phyloP scores from a whole-genome alignment of 2,888 invertebrate genomes.

The Azorinus chamasolen region DNA sequence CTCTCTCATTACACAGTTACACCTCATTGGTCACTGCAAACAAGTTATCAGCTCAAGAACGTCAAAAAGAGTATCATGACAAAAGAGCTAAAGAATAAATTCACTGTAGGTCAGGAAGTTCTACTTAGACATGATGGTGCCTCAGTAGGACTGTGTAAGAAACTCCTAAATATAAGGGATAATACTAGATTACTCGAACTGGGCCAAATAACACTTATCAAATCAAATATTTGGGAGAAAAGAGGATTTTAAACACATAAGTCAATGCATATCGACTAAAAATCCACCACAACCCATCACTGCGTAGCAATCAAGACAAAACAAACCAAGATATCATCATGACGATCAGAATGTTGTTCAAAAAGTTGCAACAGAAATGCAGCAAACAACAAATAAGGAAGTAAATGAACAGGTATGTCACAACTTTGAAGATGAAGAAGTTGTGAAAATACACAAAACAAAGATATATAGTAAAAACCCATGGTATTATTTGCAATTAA shows the following conservation, averaged over 20 bases:
- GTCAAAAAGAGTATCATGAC: conserved; percentile 31
- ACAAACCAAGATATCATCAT: too few species aligned
- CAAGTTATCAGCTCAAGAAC: neutral
- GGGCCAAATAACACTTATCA: conserved; percentile 23
- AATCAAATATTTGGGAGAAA: neutral
- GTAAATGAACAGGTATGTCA: too few species aligned
- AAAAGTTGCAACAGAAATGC: too few species aligned
- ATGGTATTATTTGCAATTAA: too few species aligned
- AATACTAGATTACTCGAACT: conserved; percentile 1
- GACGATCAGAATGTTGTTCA: too few species aligned
- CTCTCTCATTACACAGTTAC: conserved; percentile 1
- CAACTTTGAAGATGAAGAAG: too few species aligned
- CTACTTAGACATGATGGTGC: conserved; percentile 12
- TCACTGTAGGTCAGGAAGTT: conserved; percentile 25
- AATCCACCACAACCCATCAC: too few species aligned
- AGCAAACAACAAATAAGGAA: too few species aligned
- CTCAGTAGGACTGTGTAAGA: conserved; percentile 6
- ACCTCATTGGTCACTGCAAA: conserved; percentile 20
- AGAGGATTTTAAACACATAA: neutral
- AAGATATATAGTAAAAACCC: too few species aligned
- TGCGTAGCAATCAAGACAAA: conserved; percentile 21
- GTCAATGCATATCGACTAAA: neutral
- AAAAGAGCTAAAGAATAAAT: conserved; percentile 8
- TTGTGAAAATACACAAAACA: too few species aligned
- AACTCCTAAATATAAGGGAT: conserved; percentile 18